Base-by-base conservation (phyloP, 2,113 vertebrate species). In the Semnornis frantzii region DNA sequence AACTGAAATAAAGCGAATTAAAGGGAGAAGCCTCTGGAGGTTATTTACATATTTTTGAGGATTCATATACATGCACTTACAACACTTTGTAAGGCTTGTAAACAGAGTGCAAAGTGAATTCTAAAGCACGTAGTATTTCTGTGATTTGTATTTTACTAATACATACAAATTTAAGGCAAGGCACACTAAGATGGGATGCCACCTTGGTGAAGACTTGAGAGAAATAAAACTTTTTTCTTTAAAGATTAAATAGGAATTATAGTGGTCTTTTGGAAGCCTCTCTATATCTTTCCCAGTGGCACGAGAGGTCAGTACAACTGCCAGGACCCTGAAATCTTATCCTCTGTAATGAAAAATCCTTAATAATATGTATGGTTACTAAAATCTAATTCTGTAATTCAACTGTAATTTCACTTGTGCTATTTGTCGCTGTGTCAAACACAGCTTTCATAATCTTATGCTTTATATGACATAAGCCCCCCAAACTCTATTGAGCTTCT, bases 341-440 rank as follows among this genome's bases (percentile, higher is more conserved):
- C 69, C 25, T 71, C 82, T 77, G n/a, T 89, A 87, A 94, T 48
- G 76, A 93, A 93, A 95, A 94, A 54, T 87, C 69, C 79, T 87
- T 95, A 90, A 90, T 90, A 91, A 92, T 83, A 91, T 23, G 65
- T 74, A 85, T 64, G 76, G 68, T 68, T 89, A 93, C 94, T 82
- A 89, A 91, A 95, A 85, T 44, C 85, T 96, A 96, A 90, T 94
- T 95, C 69, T 64, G 80, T 94, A 94, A 96, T 92, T 95, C 78
- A 76, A 2, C 44, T 62, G 27, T 79, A 87, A 74, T 91, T 88
- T 90, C 64, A 93, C 82, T 63, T 82, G 77, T 55, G 42, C 42
- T 77, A 71, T 57, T 87, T 82, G 52, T 59, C 92, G 94, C 60
- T 31, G 31, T 86, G 65, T 94, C 89, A 81, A 74, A 92, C 24